phyloP scores from a whole-genome alignment of 2,113 vertebrate genomes.

The Chelonoidis abingdonii region DNA sequence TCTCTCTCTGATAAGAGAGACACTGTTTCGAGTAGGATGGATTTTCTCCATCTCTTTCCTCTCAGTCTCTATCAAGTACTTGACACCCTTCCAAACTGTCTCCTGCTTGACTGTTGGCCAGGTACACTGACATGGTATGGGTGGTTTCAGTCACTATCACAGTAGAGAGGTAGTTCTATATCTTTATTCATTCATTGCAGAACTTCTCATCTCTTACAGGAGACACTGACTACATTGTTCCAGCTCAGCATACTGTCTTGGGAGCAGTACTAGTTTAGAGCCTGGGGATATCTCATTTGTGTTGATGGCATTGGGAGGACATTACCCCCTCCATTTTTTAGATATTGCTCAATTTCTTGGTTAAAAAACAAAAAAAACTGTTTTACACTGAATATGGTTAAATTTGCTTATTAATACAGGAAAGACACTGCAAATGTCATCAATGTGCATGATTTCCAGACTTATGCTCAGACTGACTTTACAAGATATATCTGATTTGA shows the following conservation, averaged over 20 bases:
- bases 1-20: background rate
- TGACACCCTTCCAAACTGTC: background rate
- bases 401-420: background rate
- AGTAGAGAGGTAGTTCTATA: background rate
- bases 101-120: background rate
- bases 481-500: background rate
- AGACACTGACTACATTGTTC: background rate
- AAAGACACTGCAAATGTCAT: background rate
- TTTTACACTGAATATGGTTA: background rate
- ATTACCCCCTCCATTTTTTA: background rate
- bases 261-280: background rate
- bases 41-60: background rate
- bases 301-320: background rate
- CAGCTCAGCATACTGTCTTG: background rate
- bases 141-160: background rate
- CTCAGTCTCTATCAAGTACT: background rate
- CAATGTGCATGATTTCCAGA: background rate
- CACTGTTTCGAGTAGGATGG: background rate
- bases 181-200: background rate
- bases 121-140: background rate
- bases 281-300: background rate
- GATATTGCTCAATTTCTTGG: background rate
- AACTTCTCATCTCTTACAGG: background rate
- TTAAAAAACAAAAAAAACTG: background rate
- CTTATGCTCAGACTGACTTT: background rate